These are phyloP conservation scores for Bradypus variegatus DNA, from an alignment of 2,797 vertebrate species.

Conservation along the genomic window DNA sequence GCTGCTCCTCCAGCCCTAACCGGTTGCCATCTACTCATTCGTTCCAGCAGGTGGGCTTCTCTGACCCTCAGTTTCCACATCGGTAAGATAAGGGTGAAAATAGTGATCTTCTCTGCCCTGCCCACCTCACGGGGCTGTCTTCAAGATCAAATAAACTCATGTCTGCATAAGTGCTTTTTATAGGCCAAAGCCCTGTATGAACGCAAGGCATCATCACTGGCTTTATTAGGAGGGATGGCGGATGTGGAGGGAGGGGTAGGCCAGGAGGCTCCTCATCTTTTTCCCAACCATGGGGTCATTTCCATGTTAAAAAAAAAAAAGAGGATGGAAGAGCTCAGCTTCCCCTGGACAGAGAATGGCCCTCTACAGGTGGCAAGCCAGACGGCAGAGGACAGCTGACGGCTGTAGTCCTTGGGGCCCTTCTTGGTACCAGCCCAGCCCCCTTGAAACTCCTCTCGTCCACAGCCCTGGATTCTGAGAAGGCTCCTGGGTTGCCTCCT, in stretches of 20 bases:
- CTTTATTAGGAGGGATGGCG: not conserved
- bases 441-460: rapidly evolving
- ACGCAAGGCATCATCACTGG: rapidly evolving
- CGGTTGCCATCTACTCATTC: not conserved
- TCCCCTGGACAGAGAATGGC: not conserved
- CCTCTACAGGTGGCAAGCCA: not conserved
- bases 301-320: not conserved
- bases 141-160: not conserved
- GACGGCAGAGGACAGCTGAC: not conserved
- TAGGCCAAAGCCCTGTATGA: not conserved
- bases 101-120: not conserved
- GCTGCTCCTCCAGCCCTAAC: not conserved
- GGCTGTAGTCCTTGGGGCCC: not conserved
- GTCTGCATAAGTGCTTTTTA: not conserved
- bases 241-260: not conserved
- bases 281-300: not conserved
- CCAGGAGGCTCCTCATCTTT: not conserved
- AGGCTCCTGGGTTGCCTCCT: not conserved
- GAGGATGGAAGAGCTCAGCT: not conserved
- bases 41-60: not conserved
- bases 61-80: slow-evolving; percentile 7
- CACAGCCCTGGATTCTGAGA: not conserved
- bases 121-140: not conserved
- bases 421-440: not conserved
- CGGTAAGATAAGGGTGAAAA: not conserved